Conservation (phyloP, 2,888 invertebrate genomes). For the Cheilosia grossa region DNA sequence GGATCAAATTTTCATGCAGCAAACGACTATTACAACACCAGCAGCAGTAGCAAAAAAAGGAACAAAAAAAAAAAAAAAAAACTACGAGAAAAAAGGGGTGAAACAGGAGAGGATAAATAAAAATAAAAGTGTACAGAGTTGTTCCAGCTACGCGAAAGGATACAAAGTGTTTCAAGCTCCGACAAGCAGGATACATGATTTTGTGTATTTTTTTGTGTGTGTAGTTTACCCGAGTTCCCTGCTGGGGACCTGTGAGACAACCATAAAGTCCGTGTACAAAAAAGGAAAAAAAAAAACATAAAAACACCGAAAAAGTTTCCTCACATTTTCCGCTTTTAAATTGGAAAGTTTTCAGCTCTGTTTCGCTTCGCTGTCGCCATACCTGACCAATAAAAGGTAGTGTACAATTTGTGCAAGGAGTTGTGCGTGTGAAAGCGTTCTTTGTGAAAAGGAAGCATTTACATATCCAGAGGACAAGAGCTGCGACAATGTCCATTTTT, state of each 20-base stretch:
- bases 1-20: constrained; percentile 45
- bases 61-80: not conserved
- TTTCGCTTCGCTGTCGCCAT: constrained; percentile 21
- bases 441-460: constrained; percentile 7
- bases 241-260: not conserved
- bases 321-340: constrained; percentile 46
- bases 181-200: constrained; percentile 47
- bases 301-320: constrained; percentile 27
- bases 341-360: constrained; percentile 57
- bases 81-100: not conserved
- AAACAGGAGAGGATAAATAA: not conserved
- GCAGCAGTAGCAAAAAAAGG: not conserved
- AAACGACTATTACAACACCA: constrained; percentile 1
- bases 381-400: not conserved
- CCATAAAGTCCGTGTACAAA: not conserved
- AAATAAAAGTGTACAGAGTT: not conserved
- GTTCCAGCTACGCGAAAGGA: constrained; percentile 41
- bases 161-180: constrained; percentile 50
- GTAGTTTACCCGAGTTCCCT: constrained; percentile 19
- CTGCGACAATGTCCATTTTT: constrained; percentile 27
- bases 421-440: constrained; percentile 19
- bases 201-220: constrained; percentile 10
- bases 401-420: constrained; percentile 39
- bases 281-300: not conserved
- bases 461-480: constrained; percentile 14